Evolutionary conservation across 2,888 invertebrate genomes (phyloP).

Genomic region (Chaitophorus viminalis): DNA sequence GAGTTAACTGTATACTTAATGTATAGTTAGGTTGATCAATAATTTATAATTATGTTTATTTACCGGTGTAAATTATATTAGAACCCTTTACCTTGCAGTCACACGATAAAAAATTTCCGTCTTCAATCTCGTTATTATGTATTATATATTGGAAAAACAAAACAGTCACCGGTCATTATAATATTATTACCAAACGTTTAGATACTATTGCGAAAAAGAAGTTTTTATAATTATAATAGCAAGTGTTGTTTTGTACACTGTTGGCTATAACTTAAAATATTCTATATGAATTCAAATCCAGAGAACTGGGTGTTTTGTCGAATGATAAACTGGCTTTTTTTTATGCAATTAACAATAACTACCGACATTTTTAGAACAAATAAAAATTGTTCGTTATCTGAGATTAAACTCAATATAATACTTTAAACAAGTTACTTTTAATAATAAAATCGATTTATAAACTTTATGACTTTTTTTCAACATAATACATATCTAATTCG

Average conservation of each 20-base stretch:
- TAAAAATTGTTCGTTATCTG: background rate
- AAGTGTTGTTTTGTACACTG: background rate
- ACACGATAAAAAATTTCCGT: background rate
- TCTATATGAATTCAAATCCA: no score
- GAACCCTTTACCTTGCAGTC: no score
- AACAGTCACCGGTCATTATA: no score
- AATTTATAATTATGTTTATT: no score
- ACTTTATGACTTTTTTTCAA: background rate
- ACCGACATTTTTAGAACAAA: background rate
- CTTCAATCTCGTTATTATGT: no score
- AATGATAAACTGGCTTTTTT: background rate
- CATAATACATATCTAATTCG: no score
- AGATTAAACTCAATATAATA: background rate
- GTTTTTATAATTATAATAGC: background rate
- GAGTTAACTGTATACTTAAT: no score
- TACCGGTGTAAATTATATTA: background rate
- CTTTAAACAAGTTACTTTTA: background rate
- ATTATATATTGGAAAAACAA: no score
- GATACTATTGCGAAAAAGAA: background rate
- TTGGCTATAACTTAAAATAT: background rate
- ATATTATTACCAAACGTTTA: background rate
- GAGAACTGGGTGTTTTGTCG: background rate
- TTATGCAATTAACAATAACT: background rate
- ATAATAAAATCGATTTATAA: background rate
- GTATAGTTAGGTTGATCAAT: no score